Evolutionary conservation across 2,113 vertebrate genomes (phyloP).

Genomic region (Ailuropoda melanoleuca): DNA sequence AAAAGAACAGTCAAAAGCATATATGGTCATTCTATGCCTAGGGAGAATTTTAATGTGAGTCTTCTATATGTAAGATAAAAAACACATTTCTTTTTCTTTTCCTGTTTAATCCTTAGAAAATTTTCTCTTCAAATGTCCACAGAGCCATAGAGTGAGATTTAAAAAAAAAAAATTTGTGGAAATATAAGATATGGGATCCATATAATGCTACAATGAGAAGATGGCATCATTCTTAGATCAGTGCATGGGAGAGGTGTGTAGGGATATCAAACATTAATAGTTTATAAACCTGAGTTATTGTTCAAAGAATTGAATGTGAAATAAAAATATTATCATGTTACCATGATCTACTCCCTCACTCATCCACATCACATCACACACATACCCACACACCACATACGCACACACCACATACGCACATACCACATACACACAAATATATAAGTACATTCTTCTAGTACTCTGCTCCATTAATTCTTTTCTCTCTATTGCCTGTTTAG

Average conservation of each 20-base stretch:
- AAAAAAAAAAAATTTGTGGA: not conserved
- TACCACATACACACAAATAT: not conserved
- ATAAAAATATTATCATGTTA: not conserved
- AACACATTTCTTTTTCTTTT: conserved; percentile 4
- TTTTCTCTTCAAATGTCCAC: conserved; percentile 8
- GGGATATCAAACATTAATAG: not conserved
- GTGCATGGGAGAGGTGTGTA: not conserved
- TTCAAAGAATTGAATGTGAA: not conserved
- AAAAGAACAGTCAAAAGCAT: not conserved
- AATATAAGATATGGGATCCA: not conserved
- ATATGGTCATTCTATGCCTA: not conserved
- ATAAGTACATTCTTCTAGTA: not conserved
- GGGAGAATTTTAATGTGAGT: not conserved
- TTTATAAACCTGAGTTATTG: not conserved
- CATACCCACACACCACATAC: not conserved
- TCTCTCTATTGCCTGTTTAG: not conserved
- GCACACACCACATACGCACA: not conserved
- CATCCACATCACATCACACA: not conserved
- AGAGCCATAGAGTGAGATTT: not conserved
- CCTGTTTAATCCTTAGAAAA: not conserved
- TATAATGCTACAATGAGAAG: not conserved
- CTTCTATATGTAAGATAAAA: not conserved
- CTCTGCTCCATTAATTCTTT: not conserved
- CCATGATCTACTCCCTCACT: not conserved
- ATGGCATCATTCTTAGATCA: not conserved